Percentiles rank a stretch among this genome's conserved stretches.
Evolutionary conservation across 2,888 invertebrate species (phyloP).

Genomic region (Eremobia ochroleuca): DNA sequence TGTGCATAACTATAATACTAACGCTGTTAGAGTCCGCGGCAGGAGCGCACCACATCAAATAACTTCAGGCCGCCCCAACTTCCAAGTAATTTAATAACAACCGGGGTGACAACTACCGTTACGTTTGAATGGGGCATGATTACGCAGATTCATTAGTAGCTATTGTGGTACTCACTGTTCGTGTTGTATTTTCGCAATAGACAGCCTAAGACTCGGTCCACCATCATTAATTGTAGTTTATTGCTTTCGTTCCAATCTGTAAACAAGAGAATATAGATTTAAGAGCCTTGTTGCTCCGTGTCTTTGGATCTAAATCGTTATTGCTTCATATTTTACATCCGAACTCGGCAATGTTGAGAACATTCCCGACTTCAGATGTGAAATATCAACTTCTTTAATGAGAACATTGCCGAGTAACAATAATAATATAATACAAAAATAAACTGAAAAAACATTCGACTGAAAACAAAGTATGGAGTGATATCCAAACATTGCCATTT

Average conservation of each 20-base stretch:
- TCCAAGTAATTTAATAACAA: constrained; percentile 62
- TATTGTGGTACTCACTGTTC: constrained; percentile 73
- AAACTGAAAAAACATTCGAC: constrained; percentile 28
- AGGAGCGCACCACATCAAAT: constrained; percentile 50
- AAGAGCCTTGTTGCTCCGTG: constrained; percentile 2
- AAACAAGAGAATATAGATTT: constrained; percentile 69
- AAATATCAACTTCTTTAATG: no score
- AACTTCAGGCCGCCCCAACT: constrained; percentile 47
- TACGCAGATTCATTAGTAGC: constrained; percentile 62
- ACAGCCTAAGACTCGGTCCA: constrained; percentile 77
- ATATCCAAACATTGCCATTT: not conserved
- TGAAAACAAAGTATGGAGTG: constrained; percentile 20
- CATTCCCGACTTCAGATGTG: no score
- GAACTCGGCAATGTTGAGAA: constrained; percentile 1
- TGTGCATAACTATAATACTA: constrained; percentile 50
- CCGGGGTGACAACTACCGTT: constrained; percentile 50
- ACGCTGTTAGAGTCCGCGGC: constrained; percentile 28
- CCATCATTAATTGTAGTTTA: constrained; percentile 78
- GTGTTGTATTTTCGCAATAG: constrained; percentile 80
- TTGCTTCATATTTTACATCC: constrained; percentile 33
- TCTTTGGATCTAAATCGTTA: constrained; percentile 25
- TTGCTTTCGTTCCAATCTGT: constrained; percentile 80
- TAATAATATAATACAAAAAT: no score
- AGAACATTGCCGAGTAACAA: no score
- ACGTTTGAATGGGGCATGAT: constrained; percentile 55